Evolutionary conservation across 2,888 invertebrate species (phyloP), one percentile per base, ranked within the genome.

Genomic region (Amblyjoppa proteus): DNA sequence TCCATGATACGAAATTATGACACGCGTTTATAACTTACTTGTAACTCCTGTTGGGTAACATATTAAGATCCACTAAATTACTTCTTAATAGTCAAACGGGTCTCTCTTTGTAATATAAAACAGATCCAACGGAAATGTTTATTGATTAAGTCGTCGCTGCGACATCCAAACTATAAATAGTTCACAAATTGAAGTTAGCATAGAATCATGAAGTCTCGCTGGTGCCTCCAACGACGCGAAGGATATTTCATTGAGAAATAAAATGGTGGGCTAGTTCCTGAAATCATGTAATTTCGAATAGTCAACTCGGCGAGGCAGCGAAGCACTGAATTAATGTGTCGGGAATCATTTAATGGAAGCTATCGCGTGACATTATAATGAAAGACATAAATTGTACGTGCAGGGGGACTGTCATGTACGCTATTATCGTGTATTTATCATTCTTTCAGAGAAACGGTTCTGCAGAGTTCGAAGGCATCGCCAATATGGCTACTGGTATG

Each of bases 401-500:
- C 1, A 13, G 20, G 0, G 13, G 41, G 20, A 56, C 25, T 28
- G 56, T 4, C 3, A 73, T 73, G 9, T 0, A 20, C 31, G 25
- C 51, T 31, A 38, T 68, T 25, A 61, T 64, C n/a, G 13, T 53
- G 25, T 16, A 25, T 58, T 64, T 34, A 28, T 69, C 70, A 86
- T 84, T 73, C 20, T 88, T 89, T 20, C 93, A 98, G 97, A 96
- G 98, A 90, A 98, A 98, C 91, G 97, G 96, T 83, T 97, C 97
- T 0, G 94, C 95, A 1, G 95, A 95, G 0, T 96, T 96, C 68
- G 97, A 97, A 83, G 98, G 98, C 0, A 94, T 96, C 70, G 96
- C 96, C 91, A 97, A 97, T 89, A 96, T 98, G 94, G 96, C 96
- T 38, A 97, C 97, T 0, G 98, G 98, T 0, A 94, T 93, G 0